Conservation (phyloP, 2,797 vertebrate species). For the Oophaga sylvatica region DNA sequence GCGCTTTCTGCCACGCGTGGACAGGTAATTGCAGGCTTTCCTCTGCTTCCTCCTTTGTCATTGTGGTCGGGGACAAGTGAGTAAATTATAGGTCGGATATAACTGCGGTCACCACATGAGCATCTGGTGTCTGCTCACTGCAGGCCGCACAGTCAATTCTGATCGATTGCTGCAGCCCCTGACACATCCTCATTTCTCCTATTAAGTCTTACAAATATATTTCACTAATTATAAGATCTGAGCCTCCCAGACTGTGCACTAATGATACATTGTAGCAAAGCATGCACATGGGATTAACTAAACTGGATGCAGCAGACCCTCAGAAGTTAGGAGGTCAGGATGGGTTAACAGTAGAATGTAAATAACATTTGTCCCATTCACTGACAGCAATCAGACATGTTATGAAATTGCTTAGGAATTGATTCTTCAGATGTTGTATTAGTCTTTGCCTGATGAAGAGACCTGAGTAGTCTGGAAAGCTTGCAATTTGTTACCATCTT, state of each 20-base stretch:
- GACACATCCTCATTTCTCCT: not conserved
- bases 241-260: not conserved
- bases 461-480: no score
- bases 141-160: not conserved
- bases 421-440: no score
- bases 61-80: constrained; percentile 1
- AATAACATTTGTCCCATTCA: not conserved
- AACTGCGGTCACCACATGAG: not conserved
- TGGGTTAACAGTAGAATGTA: not conserved
- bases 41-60: not conserved
- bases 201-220: not conserved
- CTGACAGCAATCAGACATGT: not conserved
- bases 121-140: not conserved
- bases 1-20: no score
- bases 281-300: not conserved
- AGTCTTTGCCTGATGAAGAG: no score
- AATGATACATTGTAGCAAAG: not conserved
- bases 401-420: no score
- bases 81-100: not conserved
- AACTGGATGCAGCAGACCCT: not conserved
- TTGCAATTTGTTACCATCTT: no score
- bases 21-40: not conserved
- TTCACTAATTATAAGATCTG: not conserved
- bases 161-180: not conserved
- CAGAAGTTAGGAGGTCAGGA: not conserved